Conservation (phyloP, 2,113 vertebrate species). For the Tachysurus fulvidraco region DNA sequence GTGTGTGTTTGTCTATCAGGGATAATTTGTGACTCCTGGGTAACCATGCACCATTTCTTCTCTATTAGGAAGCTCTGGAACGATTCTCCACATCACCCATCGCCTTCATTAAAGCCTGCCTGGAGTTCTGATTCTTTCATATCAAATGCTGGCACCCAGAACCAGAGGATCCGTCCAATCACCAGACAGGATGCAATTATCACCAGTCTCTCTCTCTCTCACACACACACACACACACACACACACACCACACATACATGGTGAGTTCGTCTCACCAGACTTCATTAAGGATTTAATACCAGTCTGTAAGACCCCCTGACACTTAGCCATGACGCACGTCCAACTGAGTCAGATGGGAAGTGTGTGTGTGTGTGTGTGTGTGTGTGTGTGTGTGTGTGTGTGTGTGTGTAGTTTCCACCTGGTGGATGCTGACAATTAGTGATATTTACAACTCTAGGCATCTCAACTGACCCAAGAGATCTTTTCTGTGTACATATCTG, state of each 20-base stretch:
- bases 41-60: background rate
- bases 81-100: constrained; percentile 31
- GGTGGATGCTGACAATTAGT: background rate
- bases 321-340: constrained; percentile 27
- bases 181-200: constrained; percentile 48
- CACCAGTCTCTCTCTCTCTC: background rate
- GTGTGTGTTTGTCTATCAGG: background rate
- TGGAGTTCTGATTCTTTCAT: constrained; percentile 34
- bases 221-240: background rate
- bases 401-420: background rate
- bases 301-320: constrained; percentile 38
- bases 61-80: constrained; percentile 25
- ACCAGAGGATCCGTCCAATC: constrained; percentile 38
- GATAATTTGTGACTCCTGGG: constrained; percentile 21
- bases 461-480: background rate
- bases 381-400: background rate
- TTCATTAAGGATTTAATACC: constrained; percentile 54
- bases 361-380: background rate
- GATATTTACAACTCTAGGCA: constrained; percentile 13
- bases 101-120: constrained; percentile 29
- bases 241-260: background rate
- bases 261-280: constrained; percentile 30
- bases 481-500: background rate
- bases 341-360: constrained; percentile 7
- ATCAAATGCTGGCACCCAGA: constrained; percentile 33